A percentile compares a stretch with the other conserved stretches of the same genome.
These are phyloP conservation scores for Pseudomugil gertrudae DNA, from an alignment of 2,797 vertebrate species.

Conservation along the genomic window DNA sequence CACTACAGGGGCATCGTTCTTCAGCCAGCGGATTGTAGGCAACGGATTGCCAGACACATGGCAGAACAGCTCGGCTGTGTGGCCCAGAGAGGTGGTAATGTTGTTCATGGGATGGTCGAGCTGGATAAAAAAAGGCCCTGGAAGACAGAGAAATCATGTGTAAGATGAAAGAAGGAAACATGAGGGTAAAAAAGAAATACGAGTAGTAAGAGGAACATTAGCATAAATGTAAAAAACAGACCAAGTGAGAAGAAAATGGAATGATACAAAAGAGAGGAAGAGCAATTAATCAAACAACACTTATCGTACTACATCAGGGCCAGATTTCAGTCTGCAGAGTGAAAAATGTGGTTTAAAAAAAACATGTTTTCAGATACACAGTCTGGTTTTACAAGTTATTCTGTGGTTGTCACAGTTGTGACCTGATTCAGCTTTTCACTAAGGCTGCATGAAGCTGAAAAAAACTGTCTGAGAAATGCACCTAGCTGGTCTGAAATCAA, in stretches of 20 bases:
- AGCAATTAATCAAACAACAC: constrained; percentile 52
- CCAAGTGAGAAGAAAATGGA: constrained; percentile 10
- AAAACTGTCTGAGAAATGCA: neutral
- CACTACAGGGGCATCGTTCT: constrained; percentile 96
- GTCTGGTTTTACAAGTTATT: constrained; percentile 59
- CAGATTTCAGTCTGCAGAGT: constrained; percentile 25
- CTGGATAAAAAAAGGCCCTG: constrained; percentile 85
- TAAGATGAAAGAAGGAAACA: neutral
- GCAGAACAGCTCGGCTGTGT: constrained; percentile 92
- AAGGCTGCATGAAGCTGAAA: constrained; percentile 40
- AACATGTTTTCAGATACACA: constrained; percentile 26
- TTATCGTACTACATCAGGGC: constrained; percentile 26
- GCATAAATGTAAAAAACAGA: neutral
- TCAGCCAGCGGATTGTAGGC: constrained; percentile 92
- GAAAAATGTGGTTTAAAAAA: constrained; percentile 36
- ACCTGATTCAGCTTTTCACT: constrained; percentile 68
- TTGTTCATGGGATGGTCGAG: constrained; percentile 97
- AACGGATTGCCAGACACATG: constrained; percentile 89
- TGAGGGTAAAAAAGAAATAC: neutral
- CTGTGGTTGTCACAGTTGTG: constrained; percentile 61
- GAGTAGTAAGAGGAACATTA: neutral
- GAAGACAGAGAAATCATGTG: neutral
- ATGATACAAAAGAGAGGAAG: constrained; percentile 16
- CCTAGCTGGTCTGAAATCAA: neutral
- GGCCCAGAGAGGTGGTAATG: constrained; percentile 95